These are phyloP conservation scores for human (Homo sapiens) DNA, from an alignment of 2,113 vertebrate species.

Conservation along the genomic window GRCh38 chr9:98901001-98901500, in stretches of 20 bases:
- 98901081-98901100: neutral
- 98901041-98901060: neutral
- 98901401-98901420: neutral
- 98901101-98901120: neutral
- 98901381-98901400: neutral
- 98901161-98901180: neutral
- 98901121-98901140: neutral
- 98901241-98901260: neutral
- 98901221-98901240: neutral
- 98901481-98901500: neutral
- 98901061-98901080: neutral
- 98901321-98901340: neutral
- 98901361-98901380: neutral
- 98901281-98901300: neutral
- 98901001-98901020: neutral
- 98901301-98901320: neutral
- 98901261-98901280: neutral
- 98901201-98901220: neutral
- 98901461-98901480: neutral
- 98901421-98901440: neutral
- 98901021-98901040: neutral
- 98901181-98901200: neutral
- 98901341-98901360: neutral
- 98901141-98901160: neutral
- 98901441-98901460: neutral